These are phyloP conservation scores for Callosobruchus maculatus DNA, from an alignment of 2,888 invertebrate species.

Conservation along the genomic window DNA sequence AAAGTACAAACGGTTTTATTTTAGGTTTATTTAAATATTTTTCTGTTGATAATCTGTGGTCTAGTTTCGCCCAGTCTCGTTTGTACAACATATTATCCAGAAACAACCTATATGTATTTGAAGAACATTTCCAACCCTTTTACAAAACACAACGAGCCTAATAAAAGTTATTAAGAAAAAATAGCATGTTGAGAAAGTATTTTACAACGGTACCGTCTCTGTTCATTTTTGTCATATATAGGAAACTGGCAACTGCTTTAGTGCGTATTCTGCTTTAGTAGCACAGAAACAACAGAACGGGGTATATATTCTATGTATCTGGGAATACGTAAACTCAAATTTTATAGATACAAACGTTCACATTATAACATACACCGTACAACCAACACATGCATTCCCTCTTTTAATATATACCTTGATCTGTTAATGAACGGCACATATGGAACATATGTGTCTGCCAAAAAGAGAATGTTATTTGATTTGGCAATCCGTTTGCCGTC, in stretches of 20 bases:
- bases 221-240: neutral
- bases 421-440: constrained; percentile 43
- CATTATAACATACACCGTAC: neutral
- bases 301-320: neutral
- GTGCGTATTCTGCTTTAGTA: neutral
- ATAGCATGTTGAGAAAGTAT: neutral
- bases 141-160: too few species aligned
- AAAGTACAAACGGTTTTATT: too few species aligned
- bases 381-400: constrained; percentile 23
- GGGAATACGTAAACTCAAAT: neutral
- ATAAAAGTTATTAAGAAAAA: neutral
- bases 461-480: constrained; percentile 52
- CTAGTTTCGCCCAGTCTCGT: too few species aligned
- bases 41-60: too few species aligned
- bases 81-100: too few species aligned
- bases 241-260: neutral
- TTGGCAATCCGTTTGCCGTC: constrained; percentile 62
- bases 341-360: neutral
- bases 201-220: neutral
- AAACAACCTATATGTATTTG: too few species aligned
- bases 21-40: too few species aligned
- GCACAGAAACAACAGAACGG: neutral
- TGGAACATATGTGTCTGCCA: constrained; percentile 31
- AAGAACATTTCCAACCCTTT: too few species aligned
- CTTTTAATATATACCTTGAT: constrained; percentile 41